Evolutionary conservation across 2,888 invertebrate genomes (phyloP).

Genomic region (Herminia tarsipennalis): DNA sequence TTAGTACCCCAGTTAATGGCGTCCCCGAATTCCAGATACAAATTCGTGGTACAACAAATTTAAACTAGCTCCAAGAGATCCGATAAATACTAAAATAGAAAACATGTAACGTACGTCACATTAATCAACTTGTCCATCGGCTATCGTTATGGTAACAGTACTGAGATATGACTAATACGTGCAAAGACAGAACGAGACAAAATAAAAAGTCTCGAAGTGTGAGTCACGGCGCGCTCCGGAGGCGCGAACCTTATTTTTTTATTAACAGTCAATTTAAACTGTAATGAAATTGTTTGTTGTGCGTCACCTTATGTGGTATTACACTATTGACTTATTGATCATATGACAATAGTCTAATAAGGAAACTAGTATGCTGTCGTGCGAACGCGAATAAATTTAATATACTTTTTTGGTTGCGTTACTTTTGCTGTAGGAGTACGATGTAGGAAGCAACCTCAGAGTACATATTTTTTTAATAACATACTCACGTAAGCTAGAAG

Average conservation of each 20-base stretch:
- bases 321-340: slow-evolving; percentile 42
- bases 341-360: slow-evolving; percentile 34
- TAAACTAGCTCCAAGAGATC: neutral
- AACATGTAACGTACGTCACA: slow-evolving; percentile 7
- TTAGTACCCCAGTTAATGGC: neutral
- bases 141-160: slow-evolving; percentile 24
- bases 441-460: neutral
- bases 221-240: slow-evolving; percentile 60
- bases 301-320: slow-evolving; percentile 36
- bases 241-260: slow-evolving; percentile 63
- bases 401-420: neutral
- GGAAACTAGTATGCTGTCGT: slow-evolving; percentile 9
- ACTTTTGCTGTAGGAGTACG: neutral
- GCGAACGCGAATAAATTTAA: neutral
- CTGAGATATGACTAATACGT: slow-evolving; percentile 54
- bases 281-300: slow-evolving; percentile 64
- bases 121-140: slow-evolving; percentile 28
- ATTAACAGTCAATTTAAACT: slow-evolving; percentile 69
- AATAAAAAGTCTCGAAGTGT: slow-evolving; percentile 56
- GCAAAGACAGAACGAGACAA: slow-evolving; percentile 52
- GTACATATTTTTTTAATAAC: neutral
- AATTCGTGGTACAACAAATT: slow-evolving; percentile 4
- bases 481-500: neutral
- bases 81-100: slow-evolving; percentile 1
- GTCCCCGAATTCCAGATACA: slow-evolving; percentile 5